Base-by-base conservation (phyloP, 1,140 invertebrate species). In the Platyscapa corneri region DNA sequence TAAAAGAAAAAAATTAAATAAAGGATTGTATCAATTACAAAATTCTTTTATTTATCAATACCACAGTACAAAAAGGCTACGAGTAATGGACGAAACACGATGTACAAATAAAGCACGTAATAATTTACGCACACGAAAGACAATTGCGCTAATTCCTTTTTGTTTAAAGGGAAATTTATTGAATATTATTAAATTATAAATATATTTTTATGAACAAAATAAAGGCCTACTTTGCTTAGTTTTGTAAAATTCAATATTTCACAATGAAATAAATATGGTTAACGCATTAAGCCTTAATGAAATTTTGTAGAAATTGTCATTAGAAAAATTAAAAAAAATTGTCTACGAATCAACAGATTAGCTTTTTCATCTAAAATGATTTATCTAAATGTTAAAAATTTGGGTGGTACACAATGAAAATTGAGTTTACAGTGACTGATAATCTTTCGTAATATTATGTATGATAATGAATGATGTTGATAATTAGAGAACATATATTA, bases 31-130 rank as follows among this genome's bases (percentile, higher is more conserved):
- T 91, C 90, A 90, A 88, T 89, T 91, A 92, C 87, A 92, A 92
- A 92, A 92, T 90, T 64, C 72, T 70, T 92, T 91, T 91, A 91
- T 92, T 92, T 89, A 90, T 91, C 83, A 90, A 90, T 91, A 89
- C 88, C 89, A 91, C 88, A 91, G 90, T 92, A 92, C 89, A 92
- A 92, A 92, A 91, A 88, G 87, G 87, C 87, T 65, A 84, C 82
- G 86, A 86, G 27, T 84, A 86, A 70, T 84, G 82, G 88, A 88
- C 64, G 87, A 90, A 83, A 89, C 90, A 90, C 88, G 89, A 90
- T 89, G 86, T 91, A 92, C 88, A 90, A 89, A 86, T 86, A 87
- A 90, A 87, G 84, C 86, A 72, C 82, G 70, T 81, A 91, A 84
- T 80, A 72, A 37, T 90, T 90, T 89, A 90, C 87, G 91, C 88